phyloP scores from a whole-genome alignment of 2,113 vertebrate species.

The Ardeotis arabs region DNA sequence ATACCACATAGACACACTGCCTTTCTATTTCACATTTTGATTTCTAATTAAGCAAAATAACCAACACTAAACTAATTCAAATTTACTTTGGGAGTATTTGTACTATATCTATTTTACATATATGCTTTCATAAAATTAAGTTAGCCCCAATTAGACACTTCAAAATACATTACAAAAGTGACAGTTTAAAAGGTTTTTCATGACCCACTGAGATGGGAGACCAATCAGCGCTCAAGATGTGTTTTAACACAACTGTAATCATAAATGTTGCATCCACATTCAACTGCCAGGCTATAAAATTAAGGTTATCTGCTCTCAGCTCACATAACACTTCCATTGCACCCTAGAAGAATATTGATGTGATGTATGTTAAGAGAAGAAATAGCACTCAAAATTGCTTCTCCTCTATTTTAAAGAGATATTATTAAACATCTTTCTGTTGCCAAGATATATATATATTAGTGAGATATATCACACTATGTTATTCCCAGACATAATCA shows the following conservation, averaged over 20 bases:
- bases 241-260: neutral
- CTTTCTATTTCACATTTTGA: neutral
- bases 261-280: neutral
- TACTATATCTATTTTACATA: neutral
- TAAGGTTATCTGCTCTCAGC: neutral
- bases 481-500: neutral
- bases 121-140: conserved; percentile 24
- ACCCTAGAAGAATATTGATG: neutral
- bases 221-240: neutral
- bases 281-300: neutral
- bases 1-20: neutral
- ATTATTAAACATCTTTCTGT: neutral
- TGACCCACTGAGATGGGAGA: neutral
- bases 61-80: neutral
- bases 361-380: neutral
- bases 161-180: neutral
- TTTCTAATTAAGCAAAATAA: conserved; percentile 10
- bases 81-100: neutral
- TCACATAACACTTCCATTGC: neutral
- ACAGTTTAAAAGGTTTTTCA: neutral
- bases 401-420: neutral
- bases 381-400: neutral
- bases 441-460: neutral
- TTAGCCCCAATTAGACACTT: neutral
- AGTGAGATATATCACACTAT: neutral